These are phyloP conservation scores for Diplazon laetatorius DNA, from an alignment of 2,888 invertebrate genomes.

Conservation along the genomic window DNA sequence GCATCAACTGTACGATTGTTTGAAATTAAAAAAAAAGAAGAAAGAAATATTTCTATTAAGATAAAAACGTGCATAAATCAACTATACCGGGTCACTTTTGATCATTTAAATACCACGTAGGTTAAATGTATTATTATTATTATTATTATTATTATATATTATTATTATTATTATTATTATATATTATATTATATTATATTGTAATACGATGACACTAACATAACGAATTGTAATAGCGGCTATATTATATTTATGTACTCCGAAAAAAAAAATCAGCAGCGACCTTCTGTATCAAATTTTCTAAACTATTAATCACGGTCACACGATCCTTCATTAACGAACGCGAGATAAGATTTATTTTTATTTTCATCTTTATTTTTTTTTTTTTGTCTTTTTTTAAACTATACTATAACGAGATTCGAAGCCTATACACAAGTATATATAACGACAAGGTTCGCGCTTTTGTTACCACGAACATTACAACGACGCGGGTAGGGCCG, in stretches of 20 bases:
- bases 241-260: constrained; percentile 80
- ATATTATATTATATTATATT: constrained; percentile 74
- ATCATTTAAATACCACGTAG: constrained; percentile 77
- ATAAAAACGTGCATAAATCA: constrained; percentile 73
- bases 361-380: too few relatives aligned
- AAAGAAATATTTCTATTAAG: constrained; percentile 55
- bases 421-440: background rate
- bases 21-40: constrained; percentile 44
- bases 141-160: constrained; percentile 65
- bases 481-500: background rate
- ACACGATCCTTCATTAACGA: constrained; percentile 46
- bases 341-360: constrained; percentile 45
- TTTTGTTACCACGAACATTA: constrained; percentile 14
- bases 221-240: constrained; percentile 79
- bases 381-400: too few relatives aligned
- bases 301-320: constrained; percentile 56
- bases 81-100: constrained; percentile 73
- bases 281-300: constrained; percentile 61
- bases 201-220: constrained; percentile 79
- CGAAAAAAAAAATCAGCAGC: constrained; percentile 72
- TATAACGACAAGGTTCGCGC: constrained; percentile 8
- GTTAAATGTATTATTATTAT: constrained; percentile 79
- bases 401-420: constrained; percentile 33
- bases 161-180: constrained; percentile 73
- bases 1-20: constrained; percentile 51